Conservation (phyloP, 1,140 invertebrate species). For the Leptopilina boulardi region DNA sequence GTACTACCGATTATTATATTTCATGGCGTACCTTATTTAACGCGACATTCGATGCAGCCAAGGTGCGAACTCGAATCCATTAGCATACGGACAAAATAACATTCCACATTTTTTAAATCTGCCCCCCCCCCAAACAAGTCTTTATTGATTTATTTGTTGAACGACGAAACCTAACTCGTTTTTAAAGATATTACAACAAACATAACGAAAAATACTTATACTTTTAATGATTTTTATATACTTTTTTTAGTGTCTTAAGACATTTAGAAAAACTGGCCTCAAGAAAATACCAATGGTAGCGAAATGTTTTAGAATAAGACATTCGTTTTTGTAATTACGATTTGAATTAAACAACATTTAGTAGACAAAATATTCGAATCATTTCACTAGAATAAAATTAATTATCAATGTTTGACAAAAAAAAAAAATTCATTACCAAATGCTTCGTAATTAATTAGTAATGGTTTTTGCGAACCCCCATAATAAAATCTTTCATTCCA, state of each 20-base stretch:
- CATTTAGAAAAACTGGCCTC: too few relatives aligned
- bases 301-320: too few relatives aligned
- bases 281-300: too few relatives aligned
- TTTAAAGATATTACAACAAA: not conserved
- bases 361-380: too few relatives aligned
- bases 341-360: too few relatives aligned
- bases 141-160: slow-evolving; percentile 27
- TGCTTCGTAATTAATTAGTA: not conserved
- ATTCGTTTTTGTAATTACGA: too few relatives aligned
- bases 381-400: not conserved
- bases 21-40: slow-evolving; percentile 42
- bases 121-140: not conserved
- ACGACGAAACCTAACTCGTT: not conserved
- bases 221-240: not conserved
- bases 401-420: not conserved
- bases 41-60: slow-evolving; percentile 21
- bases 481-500: slow-evolving; percentile 7
- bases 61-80: slow-evolving; percentile 29
- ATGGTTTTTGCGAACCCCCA: not conserved
- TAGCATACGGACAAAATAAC: slow-evolving; percentile 31
- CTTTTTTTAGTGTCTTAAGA: not conserved
- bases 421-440: not conserved
- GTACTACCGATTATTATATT: slow-evolving; percentile 50
- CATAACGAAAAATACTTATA: not conserved
- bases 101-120: slow-evolving; percentile 27